phyloP scores from a whole-genome alignment of 1,140 invertebrate species.

The Pogonognathellus flavescens region DNA sequence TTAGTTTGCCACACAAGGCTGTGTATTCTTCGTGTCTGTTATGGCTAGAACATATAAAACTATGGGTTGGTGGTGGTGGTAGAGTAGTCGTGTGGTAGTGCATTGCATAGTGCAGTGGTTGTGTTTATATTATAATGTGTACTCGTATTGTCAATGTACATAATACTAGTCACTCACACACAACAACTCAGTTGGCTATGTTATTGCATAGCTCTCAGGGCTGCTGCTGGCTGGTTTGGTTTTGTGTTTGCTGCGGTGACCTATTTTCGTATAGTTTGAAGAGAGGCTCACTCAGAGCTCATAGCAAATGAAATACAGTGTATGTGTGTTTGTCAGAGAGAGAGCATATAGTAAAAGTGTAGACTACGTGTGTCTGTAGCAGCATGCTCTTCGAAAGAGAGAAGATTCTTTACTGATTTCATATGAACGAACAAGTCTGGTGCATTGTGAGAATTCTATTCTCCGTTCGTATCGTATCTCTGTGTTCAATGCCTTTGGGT shows the following conservation, averaged over 20 bases:
- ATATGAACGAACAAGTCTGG: constrained; percentile 13
- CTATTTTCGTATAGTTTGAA: constrained; percentile 29
- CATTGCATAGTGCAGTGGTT: no score
- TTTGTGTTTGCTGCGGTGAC: constrained; percentile 41
- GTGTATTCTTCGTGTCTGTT: no score
- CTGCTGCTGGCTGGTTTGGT: constrained; percentile 16
- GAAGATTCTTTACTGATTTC: constrained; percentile 31
- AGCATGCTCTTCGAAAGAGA: no score
- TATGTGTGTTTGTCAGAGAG: no score
- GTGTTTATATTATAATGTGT: no score
- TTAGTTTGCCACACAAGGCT: no score
- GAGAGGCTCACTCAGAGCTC: background rate
- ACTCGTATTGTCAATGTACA: background rate
- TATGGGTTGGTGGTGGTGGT: no score
- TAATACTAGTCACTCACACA: background rate
- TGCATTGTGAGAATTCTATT: constrained; percentile 1
- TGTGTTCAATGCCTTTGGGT: constrained; percentile 15
- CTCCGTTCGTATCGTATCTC: background rate
- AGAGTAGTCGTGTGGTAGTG: no score
- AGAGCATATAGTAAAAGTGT: no score
- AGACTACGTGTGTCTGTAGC: no score
- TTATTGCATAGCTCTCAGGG: constrained; percentile 43
- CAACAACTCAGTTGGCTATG: background rate
- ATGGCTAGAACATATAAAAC: no score
- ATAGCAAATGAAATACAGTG: constrained; percentile 42